Evolutionary conservation across 2,113 vertebrate species (phyloP).

Genomic region (Leptodactylus fuscus): DNA sequence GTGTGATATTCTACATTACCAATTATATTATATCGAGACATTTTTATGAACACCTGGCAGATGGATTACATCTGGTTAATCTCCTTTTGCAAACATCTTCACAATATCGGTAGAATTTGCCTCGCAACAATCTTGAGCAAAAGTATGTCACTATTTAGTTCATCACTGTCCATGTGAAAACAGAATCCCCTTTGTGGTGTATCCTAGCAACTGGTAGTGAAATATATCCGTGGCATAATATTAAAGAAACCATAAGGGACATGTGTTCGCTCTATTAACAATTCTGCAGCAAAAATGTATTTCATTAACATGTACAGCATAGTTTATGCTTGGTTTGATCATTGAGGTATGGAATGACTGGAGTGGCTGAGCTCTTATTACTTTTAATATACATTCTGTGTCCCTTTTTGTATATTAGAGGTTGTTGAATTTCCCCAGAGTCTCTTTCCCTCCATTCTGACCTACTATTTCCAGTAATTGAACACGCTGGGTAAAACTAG

Average conservation of each 20-base stretch:
- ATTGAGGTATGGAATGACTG: not conserved
- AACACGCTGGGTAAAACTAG: not conserved
- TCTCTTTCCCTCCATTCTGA: not conserved
- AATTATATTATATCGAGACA: not conserved
- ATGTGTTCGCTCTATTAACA: slow-evolving; percentile 36
- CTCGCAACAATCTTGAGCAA: not conserved
- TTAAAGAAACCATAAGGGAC: slow-evolving; percentile 58
- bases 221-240: slow-evolving; percentile 49
- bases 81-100: not conserved
- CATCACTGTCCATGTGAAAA: slow-evolving; percentile 54
- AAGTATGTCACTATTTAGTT: slow-evolving; percentile 39
- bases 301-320: not conserved
- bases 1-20: not conserved
- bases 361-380: not conserved
- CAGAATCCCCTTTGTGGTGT: slow-evolving; percentile 55
- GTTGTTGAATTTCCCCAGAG: not conserved
- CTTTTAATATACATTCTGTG: not conserved
- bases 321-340: not conserved
- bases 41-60: too few relatives aligned
- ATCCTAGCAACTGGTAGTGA: slow-evolving; percentile 66
- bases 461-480: slow-evolving; percentile 9
- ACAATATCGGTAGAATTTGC: not conserved
- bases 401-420: not conserved
- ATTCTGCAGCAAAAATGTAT: slow-evolving; percentile 16
- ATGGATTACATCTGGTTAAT: not conserved